Conservation (phyloP, 2,797 vertebrate species). For the Microtus californicus region DNA sequence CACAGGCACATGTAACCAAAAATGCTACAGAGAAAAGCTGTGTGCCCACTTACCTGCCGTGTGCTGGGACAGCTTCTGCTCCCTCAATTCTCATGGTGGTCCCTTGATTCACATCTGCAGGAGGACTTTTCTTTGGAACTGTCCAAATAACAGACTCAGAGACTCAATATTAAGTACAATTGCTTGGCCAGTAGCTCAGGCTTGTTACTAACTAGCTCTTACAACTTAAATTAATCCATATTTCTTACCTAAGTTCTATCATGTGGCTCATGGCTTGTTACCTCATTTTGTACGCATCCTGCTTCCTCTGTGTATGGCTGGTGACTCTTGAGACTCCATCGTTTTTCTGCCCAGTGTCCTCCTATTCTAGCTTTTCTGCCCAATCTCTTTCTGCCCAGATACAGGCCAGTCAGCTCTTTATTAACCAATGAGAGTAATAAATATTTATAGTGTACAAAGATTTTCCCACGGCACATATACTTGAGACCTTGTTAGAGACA, state of each 20-base stretch:
- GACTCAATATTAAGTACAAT: background rate
- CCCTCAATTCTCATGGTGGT: background rate
- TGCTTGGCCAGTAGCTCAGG: background rate
- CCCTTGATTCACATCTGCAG: background rate
- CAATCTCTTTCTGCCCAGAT: background rate
- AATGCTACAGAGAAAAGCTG: background rate
- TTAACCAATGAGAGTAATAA: background rate
- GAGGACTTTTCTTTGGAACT: background rate
- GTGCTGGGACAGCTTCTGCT: background rate
- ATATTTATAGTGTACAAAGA: background rate
- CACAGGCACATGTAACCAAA: background rate
- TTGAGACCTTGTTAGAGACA: background rate
- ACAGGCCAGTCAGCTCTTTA: background rate
- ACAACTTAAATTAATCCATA: background rate
- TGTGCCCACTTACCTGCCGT: background rate
- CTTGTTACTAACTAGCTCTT: background rate
- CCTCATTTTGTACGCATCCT: background rate
- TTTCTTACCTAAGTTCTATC: background rate
- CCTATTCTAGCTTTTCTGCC: background rate
- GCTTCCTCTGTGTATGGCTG: background rate
- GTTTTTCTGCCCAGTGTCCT: background rate
- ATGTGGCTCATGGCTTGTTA: background rate
- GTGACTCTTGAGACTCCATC: background rate
- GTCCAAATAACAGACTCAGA: background rate
- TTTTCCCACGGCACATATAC: background rate